Evolutionary conservation across 1,140 invertebrate genomes (phyloP).

Genomic region (Diachasma alloeum): DNA sequence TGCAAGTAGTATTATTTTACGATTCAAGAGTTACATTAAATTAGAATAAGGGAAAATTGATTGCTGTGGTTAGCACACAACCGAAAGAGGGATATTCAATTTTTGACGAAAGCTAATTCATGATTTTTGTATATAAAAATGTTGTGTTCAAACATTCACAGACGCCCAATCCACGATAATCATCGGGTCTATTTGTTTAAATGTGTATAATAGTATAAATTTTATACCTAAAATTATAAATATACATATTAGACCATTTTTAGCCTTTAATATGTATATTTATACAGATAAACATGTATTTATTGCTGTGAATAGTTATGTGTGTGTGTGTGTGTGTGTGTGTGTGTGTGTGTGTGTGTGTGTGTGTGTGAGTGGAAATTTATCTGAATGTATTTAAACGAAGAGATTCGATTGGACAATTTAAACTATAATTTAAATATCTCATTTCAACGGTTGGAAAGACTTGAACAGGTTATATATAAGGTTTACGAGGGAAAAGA

Average conservation of each 20-base stretch:
- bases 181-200: background rate
- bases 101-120: constrained; percentile 21
- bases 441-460: constrained; percentile 30
- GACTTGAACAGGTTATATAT: constrained; percentile 52
- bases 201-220: background rate
- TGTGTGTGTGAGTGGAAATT: background rate
- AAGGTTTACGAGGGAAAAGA: constrained; percentile 9
- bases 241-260: background rate
- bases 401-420: constrained; percentile 3
- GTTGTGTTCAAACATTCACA: background rate
- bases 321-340: background rate
- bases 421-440: background rate
- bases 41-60: background rate
- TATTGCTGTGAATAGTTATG: background rate
- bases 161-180: background rate
- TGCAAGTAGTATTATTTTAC: constrained; percentile 33
- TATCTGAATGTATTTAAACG: background rate
- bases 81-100: constrained; percentile 11
- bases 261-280: background rate
- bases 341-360: background rate
- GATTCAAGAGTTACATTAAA: background rate
- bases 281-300: background rate
- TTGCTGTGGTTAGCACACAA: constrained; percentile 31
- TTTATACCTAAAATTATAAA: background rate
- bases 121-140: background rate